Evolutionary conservation across 2,113 vertebrate species (phyloP).

Genomic region (Fregetta grallaria): DNA sequence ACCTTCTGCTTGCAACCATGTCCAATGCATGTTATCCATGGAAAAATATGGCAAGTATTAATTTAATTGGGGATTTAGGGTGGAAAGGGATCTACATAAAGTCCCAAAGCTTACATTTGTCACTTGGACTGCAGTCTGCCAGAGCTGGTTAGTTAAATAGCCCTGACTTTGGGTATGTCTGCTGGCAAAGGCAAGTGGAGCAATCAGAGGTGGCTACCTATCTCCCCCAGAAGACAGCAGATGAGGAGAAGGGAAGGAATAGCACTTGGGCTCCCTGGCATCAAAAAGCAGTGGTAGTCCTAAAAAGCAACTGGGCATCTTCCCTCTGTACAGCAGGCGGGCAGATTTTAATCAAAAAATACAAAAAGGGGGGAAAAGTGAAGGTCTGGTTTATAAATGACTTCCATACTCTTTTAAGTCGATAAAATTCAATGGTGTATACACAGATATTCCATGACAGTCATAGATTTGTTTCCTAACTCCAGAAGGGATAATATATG

Average conservation of each 20-base stretch:
- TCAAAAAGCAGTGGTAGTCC: neutral
- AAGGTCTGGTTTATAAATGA: neutral
- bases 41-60: neutral
- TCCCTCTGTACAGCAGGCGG: neutral
- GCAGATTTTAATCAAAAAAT: neutral
- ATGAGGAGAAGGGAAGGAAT: neutral
- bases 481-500: neutral
- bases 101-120: neutral
- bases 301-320: neutral
- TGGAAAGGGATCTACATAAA: neutral
- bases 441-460: neutral
- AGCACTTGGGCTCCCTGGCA: neutral
- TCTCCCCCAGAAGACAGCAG: neutral
- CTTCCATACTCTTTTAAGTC: neutral
- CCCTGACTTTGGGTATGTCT: neutral
- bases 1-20: neutral
- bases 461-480: neutral
- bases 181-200: neutral
- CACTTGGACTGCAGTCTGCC: neutral
- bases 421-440: neutral
- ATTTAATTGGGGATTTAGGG: neutral
- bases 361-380: neutral
- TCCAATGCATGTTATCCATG: neutral
- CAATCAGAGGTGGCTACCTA: neutral
- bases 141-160: neutral